Evolutionary conservation across 1,140 invertebrate genomes (phyloP), one percentile per base, ranked within the genome.

Genomic region (Pectinophora gossypiella): DNA sequence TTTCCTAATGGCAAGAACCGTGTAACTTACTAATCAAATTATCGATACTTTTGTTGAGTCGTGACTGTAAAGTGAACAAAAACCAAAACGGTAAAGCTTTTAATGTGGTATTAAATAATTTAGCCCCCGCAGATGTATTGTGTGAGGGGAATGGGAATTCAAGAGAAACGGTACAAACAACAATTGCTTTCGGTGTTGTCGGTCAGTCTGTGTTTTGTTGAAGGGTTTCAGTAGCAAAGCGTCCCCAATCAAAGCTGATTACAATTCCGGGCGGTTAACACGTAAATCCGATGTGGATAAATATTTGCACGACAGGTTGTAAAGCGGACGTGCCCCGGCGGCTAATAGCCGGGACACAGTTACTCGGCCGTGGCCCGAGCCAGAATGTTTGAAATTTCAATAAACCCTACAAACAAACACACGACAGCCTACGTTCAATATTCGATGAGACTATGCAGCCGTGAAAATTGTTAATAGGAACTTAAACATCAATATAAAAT

Each of bases 281-380:
- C 73, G 80, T 81, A 76, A 85, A 82, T 80, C 75, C 76, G 55
- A 71, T 73, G 77, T 68, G 72, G 68, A 79, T 77, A 85, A 85
- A 85, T 85, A 83, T 85, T 85, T 85, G 73, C 74, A 72, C 71
- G 80, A 79, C 78, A 82, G 78, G 73, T 76, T 73, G 75, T 77
- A 71, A 70, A 69, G 54, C 59, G 72, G 64, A 82, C 79, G 82
- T 83, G 79, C 64, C 56, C 56, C 48, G 67, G 50, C 48, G 55
- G 68, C 64, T 76, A 76, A 82, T 77, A 66, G 64, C 53, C 42
- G 12, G 53, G 54, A 55, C 73, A 78, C 77, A 72, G 77, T 84
- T 84, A 84, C 66, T 75, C 67, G 76, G 69, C 69, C 69, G 65
- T 48, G 46, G 12, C 7, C 36, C 36, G 10, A 15, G 36, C 36